phyloP scores from a whole-genome alignment of 2,888 invertebrate species.

The Noctuana brunneofusca region DNA sequence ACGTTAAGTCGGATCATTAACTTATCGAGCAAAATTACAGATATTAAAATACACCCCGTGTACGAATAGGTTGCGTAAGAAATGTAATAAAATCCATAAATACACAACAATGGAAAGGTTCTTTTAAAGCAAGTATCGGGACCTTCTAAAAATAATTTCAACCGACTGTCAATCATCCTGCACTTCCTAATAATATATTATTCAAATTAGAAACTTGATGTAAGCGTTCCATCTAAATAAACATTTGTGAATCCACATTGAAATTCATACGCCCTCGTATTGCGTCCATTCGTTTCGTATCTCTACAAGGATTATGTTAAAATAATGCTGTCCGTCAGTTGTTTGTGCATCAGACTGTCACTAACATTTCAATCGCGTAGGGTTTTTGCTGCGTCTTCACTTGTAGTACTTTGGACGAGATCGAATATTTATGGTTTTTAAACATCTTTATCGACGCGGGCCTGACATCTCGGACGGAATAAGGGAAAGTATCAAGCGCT shows the following conservation, averaged over 20 bases:
- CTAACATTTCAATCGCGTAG: slow-evolving; percentile 78
- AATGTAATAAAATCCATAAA: background rate
- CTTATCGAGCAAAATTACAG: background rate
- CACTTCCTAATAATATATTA: slow-evolving; percentile 51
- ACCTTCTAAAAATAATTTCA: background rate
- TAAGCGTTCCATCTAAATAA: slow-evolving; percentile 70
- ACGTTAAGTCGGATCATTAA: background rate
- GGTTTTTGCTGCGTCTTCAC: slow-evolving; percentile 72
- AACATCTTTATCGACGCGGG: slow-evolving; percentile 80
- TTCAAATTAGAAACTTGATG: slow-evolving; percentile 64
- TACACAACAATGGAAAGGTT: background rate
- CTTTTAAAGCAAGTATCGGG: background rate
- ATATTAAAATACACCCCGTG: background rate
- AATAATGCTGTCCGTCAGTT: slow-evolving; percentile 76
- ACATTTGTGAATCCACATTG: slow-evolving; percentile 71
- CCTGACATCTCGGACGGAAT: slow-evolving; percentile 65
- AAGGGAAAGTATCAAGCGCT: slow-evolving; percentile 59
- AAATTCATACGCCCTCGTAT: slow-evolving; percentile 76
- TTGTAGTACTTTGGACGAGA: slow-evolving; percentile 62
- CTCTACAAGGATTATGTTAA: slow-evolving; percentile 80
- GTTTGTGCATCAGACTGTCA: slow-evolving; percentile 80
- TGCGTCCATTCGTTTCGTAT: slow-evolving; percentile 74
- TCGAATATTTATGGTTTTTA: slow-evolving; percentile 78
- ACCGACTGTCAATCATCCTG: slow-evolving; percentile 41
- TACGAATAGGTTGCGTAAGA: background rate